Percentiles rank a stretch among this genome's conserved stretches.
phyloP scores from a whole-genome alignment of 2,888 invertebrate species.

The Adelognathus sp. region DNA sequence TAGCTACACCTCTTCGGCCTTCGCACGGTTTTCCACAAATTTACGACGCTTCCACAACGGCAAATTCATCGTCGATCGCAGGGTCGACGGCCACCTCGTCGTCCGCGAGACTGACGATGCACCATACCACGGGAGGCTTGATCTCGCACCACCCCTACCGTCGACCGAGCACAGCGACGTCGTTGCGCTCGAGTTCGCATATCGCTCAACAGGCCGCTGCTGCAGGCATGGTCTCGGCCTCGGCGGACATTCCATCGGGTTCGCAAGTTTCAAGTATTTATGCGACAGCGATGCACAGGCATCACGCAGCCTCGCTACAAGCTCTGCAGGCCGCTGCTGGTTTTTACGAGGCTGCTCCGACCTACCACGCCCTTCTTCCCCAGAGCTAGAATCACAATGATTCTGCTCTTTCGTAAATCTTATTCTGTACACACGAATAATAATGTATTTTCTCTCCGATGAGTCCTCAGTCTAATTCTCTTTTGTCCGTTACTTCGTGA shows the following conservation, averaged over 20 bases:
- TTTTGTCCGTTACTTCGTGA: background rate
- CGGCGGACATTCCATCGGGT: slow-evolving; percentile 55
- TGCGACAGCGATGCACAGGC: slow-evolving; percentile 76
- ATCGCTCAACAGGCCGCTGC: slow-evolving; percentile 64
- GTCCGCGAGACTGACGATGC: slow-evolving; percentile 55
- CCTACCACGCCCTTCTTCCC: slow-evolving; percentile 76
- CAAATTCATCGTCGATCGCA: slow-evolving; percentile 62
- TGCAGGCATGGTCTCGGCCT: slow-evolving; percentile 56
- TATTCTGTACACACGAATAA: slow-evolving; percentile 41
- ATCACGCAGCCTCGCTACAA: slow-evolving; percentile 74
- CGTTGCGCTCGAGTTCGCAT: slow-evolving; percentile 65
- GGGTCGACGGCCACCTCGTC: slow-evolving; percentile 65
- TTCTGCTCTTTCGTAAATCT: slow-evolving; percentile 26
- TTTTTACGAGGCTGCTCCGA: slow-evolving; percentile 76
- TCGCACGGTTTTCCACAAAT: slow-evolving; percentile 58
- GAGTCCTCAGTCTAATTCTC: background rate
- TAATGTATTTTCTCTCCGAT: slow-evolving; percentile 36
- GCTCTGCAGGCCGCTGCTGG: slow-evolving; percentile 73
- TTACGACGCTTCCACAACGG: slow-evolving; percentile 43
- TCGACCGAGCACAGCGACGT: slow-evolving; percentile 54
- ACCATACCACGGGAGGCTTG: slow-evolving; percentile 52
- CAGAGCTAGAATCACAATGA: slow-evolving; percentile 71
- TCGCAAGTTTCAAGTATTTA: slow-evolving; percentile 72
- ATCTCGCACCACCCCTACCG: slow-evolving; percentile 63
- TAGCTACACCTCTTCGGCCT: slow-evolving; percentile 46